Base-by-base conservation (phyloP, 1,140 invertebrate species). In the Zaprionus ghesquierei region DNA sequence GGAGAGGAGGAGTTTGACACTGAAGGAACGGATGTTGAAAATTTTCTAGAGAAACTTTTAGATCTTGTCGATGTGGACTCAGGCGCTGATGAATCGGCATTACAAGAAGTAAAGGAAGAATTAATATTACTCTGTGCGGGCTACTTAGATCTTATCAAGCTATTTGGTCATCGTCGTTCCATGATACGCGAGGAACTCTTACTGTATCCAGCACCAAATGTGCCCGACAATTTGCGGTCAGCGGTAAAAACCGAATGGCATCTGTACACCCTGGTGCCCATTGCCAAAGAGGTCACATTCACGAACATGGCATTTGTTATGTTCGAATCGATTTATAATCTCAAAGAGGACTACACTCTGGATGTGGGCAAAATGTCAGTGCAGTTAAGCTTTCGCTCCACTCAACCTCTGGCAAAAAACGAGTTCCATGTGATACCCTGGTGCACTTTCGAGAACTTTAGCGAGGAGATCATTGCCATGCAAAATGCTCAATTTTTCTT, bases 261-360 rank as follows among this genome's bases (percentile, higher is more conserved):
- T 46, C 66, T 90, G 5, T 90, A 90, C 51, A 89, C 89, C 0
- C 63, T 90, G 12, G 69, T 89, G 44, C 89, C 89, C 8, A 78
- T 90, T 22, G 75, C 85, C 41, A 90, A 85, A 22, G 46, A 90
- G 23, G 8, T 85, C 2, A 68, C 41, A 1, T 79, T 90, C 20
- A 71, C 69, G 23, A 90, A 90, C 50, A 73, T 90, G 64, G 54
- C 72, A 1, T 90, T 89, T 22, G 49, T 90, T 9, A 76, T 63
- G 0, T 72, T 90, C 0, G 89, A 89, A 44, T 90, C 89, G 8
- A 89, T 90, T 6, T 90, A 90, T 18, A 81, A 81, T 46, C 0
- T 79, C 1, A 73, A 53, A 23, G 68, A 77, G 0, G 75, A 89
- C 0, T 73, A 85, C 18, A 5, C 15, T 0, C n/a, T 81, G 10